Base-by-base conservation (phyloP, 2,113 vertebrate species). In the Globicephala melas region DNA sequence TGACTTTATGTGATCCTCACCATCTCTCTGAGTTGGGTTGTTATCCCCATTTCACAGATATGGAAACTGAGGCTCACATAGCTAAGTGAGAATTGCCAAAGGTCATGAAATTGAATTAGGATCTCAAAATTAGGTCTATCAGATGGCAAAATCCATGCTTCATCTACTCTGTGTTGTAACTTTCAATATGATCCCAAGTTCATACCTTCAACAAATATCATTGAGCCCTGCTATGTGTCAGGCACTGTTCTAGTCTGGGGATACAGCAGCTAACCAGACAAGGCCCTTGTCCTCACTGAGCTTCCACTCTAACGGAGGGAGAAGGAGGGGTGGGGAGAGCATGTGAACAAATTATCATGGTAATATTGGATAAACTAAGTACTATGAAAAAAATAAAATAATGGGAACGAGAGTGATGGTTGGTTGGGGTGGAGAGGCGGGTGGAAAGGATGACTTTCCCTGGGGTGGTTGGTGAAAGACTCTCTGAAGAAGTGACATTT, bases 301-400 rank as follows among this genome's bases (percentile, higher is more conserved):
- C 8, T 77, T 63, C 53, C 55, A 47, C 70, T 53, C 33, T 58
- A n/a, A 65, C 1, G 44, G 33, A 80, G 25, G 20, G 9, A 89
- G 38, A 47, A 80, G 33, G 33, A 36, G 21, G 7, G 25, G 41
- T 33, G 21, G 7, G 5, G 1, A 15, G 6, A 41, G 11, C 20
- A 55, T 26, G 55, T 85, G 44, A 71, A 87, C 10, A 85, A 90
- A 60, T 28, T 44, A 7, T 36, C 23, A 25, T 38, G 63, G 23
- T 60, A 14, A 93, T 68, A 84, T 60, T 93, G n/a, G 41, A 77
- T 71, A 70, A 93, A 89, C 8, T 31, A 86, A 77, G 70, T 67
- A 31, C 11, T 44, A 50, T 60, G 62, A 73, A 44, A 71, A 44
- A 65, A 67, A 50, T 36, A 63, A 44, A 88, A 47, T 63, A 9